phyloP scores from a whole-genome alignment of 2,797 vertebrate species.

The Furcifer pardalis region DNA sequence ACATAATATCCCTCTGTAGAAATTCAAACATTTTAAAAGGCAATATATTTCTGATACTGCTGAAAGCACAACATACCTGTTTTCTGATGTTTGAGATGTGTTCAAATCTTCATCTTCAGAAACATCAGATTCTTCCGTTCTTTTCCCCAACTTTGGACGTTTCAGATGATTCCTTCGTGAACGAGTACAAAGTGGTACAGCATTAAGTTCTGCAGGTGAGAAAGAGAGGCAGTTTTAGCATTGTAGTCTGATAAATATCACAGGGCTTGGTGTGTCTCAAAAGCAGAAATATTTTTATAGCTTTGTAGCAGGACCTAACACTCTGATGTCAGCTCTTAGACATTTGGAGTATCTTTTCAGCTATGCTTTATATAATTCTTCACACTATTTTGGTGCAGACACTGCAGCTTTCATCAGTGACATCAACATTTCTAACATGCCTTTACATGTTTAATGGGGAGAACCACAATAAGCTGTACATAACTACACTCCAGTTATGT shows the following conservation, averaged over 20 bases:
- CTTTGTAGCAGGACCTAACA: background rate
- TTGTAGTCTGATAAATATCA: background rate
- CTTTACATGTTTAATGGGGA: background rate
- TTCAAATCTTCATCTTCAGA: conserved; percentile 57
- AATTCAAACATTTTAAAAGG: background rate
- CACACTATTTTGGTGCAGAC: background rate
- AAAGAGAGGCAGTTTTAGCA: background rate
- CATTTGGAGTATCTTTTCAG: background rate
- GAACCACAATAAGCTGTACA: background rate
- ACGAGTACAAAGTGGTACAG: conserved; percentile 53
- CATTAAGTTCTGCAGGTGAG: conserved; percentile 59
- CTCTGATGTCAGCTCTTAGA: background rate
- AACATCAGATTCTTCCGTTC: conserved; percentile 53
- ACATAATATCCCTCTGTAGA: background rate
- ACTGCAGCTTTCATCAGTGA: background rate
- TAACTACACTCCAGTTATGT: background rate
- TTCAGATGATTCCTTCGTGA: conserved; percentile 73
- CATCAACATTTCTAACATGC: background rate
- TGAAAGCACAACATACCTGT: conserved; percentile 58
- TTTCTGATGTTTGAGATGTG: conserved; percentile 31
- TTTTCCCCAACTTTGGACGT: conserved; percentile 69
- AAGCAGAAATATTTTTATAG: background rate
- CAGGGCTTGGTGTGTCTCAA: background rate
- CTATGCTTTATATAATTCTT: background rate
- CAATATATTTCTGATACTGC: background rate